These are phyloP conservation scores for Anguilla marmorata DNA, from an alignment of 2,797 vertebrate species.

Conservation along the genomic window DNA sequence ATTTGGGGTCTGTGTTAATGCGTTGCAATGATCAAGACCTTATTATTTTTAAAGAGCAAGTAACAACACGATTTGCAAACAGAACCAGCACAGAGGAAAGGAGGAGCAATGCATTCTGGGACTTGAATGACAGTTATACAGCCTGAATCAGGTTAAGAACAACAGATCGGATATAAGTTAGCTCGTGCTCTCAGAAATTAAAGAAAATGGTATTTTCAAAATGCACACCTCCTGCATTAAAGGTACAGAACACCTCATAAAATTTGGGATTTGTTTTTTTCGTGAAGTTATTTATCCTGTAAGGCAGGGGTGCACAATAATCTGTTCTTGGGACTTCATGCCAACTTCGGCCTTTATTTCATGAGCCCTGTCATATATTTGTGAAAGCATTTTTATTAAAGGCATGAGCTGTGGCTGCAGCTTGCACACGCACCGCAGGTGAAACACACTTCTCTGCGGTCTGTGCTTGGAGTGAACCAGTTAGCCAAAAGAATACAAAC, in stretches of 20 bases:
- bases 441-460: neutral
- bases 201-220: neutral
- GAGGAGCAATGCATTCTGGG: neutral
- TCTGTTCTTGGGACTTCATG: neutral
- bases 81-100: neutral
- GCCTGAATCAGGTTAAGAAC: neutral
- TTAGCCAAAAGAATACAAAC: neutral
- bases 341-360: neutral
- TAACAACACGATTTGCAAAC: neutral
- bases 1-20: neutral
- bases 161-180: neutral
- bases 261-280: neutral
- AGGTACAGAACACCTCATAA: neutral
- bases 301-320: neutral
- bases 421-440: neutral
- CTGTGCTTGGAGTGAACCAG: neutral
- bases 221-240: neutral
- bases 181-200: neutral
- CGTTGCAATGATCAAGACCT: neutral
- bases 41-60: neutral
- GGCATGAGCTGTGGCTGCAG: neutral
- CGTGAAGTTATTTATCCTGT: neutral
- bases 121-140: neutral
- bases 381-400: neutral
- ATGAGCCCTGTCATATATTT: neutral